These are phyloP conservation scores for Eupithecia dodoneata DNA, from an alignment of 2,888 invertebrate species.

Conservation along the genomic window DNA sequence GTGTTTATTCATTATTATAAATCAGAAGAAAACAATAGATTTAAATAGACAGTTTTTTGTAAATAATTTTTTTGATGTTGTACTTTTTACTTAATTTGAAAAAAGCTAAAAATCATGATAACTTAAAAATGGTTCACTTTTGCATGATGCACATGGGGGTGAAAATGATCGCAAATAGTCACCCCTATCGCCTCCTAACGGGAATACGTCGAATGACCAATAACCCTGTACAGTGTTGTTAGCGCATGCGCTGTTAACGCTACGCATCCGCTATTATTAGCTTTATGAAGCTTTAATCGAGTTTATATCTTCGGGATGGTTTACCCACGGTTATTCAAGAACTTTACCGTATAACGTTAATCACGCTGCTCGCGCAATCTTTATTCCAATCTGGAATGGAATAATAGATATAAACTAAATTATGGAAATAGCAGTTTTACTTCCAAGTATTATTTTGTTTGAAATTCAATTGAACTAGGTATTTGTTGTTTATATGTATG, in stretches of 20 bases:
- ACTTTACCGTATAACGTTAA: not conserved
- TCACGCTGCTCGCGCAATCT: not conserved
- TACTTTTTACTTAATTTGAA: no score
- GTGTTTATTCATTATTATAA: no score
- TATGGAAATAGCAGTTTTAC: not conserved
- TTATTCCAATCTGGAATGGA: not conserved
- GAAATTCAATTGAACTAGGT: not conserved
- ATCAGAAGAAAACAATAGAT: no score
- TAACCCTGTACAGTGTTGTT: not conserved
- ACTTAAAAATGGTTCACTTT: no score
- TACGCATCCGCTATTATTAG: not conserved
- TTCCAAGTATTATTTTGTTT: not conserved
- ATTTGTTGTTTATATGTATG: not conserved
- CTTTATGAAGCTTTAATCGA: constrained; percentile 5
- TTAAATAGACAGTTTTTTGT: no score
- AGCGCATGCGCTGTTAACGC: not conserved
- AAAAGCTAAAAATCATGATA: no score
- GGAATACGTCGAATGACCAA: no score
- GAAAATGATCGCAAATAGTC: no score
- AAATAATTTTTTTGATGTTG: no score
- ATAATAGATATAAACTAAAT: not conserved
- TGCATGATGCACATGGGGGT: no score
- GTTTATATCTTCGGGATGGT: not conserved
- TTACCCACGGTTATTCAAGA: not conserved
- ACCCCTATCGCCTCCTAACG: no score